Evolutionary conservation across 2,113 vertebrate genomes (phyloP).

Genomic region (Lates calcarifer): DNA sequence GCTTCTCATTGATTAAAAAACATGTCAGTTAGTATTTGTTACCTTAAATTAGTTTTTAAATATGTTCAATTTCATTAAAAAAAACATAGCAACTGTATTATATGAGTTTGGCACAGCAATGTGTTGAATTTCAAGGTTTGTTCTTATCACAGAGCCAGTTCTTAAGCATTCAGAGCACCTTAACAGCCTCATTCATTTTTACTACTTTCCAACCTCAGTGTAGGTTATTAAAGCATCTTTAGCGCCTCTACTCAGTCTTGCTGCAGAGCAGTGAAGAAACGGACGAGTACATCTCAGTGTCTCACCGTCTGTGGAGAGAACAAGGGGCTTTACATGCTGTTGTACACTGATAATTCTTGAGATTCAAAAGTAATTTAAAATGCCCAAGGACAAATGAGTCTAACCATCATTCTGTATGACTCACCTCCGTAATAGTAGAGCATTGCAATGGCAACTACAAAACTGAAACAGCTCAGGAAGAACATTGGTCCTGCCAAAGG

Average conservation of each 20-base stretch:
- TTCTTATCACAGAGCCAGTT: constrained; percentile 16
- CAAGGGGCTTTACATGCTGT: neutral
- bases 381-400: neutral
- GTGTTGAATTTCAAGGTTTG: constrained; percentile 28
- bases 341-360: neutral
- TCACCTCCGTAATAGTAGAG: constrained; percentile 92
- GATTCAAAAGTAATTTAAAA: neutral
- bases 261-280: constrained; percentile 80
- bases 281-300: constrained; percentile 49
- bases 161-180: neutral
- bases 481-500: constrained; percentile 87
- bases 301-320: constrained; percentile 62
- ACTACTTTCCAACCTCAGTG: constrained; percentile 81
- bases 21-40: neutral
- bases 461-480: constrained; percentile 91
- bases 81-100: neutral
- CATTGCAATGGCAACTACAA: constrained; percentile 88
- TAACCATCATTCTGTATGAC: neutral
- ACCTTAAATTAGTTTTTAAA: neutral
- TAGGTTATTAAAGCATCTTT: constrained; percentile 90
- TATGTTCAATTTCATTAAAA: neutral
- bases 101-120: constrained; percentile 61
- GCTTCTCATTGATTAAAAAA: neutral
- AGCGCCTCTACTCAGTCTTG: constrained; percentile 87
- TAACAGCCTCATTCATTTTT: constrained; percentile 36